These are phyloP conservation scores for Vicugna pacos DNA, from an alignment of 2,113 vertebrate genomes.

Conservation along the genomic window DNA sequence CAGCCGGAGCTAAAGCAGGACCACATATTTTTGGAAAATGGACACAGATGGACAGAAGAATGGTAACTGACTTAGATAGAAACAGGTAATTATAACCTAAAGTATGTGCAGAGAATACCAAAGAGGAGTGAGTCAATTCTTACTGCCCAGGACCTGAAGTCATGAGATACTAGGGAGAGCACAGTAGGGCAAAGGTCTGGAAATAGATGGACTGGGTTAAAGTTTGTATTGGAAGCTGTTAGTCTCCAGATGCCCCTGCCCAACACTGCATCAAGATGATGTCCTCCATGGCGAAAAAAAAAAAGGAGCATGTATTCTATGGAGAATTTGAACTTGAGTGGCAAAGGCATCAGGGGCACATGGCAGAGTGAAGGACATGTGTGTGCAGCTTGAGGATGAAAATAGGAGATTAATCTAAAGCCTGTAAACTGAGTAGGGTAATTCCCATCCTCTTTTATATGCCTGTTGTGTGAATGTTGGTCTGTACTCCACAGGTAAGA, in stretches of 20 bases:
- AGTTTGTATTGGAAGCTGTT: constrained; percentile 4
- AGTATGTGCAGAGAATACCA: background rate
- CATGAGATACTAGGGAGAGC: background rate
- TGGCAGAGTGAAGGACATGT: background rate
- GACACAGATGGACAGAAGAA: constrained; percentile 34
- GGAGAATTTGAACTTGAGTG: background rate
- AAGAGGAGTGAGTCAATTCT: background rate
- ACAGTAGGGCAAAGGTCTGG: background rate
- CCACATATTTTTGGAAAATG: constrained; percentile 31
- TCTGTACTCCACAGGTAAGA: background rate
- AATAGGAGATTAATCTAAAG: background rate
- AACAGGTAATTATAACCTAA: constrained; percentile 21
- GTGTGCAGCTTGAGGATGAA: background rate
- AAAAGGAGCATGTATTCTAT: background rate
- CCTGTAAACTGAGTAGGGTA: background rate
- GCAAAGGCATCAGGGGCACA: background rate
- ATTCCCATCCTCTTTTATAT: background rate
- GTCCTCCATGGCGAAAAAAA: background rate
- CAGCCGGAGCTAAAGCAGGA: background rate
- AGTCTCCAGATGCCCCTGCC: background rate
- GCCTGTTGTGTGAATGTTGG: background rate
- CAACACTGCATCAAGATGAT: background rate
- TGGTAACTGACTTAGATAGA: background rate
- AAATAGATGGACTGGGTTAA: background rate
- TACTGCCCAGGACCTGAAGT: background rate